Evolutionary conservation across 2,797 vertebrate genomes (phyloP).

Genomic region (Simalia tracyae): DNA sequence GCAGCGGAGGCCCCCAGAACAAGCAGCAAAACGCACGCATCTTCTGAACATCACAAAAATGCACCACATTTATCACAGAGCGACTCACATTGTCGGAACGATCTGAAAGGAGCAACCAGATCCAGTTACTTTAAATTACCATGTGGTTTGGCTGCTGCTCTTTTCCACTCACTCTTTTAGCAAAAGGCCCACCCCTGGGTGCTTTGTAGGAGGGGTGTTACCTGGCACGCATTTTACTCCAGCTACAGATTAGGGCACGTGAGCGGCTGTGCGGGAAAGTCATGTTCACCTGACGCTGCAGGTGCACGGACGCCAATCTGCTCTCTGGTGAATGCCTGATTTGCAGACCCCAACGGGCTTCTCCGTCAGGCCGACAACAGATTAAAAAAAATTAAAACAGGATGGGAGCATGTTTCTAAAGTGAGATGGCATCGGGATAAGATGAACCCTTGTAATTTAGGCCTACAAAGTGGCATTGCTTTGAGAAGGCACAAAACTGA

Average conservation of each 20-base stretch:
- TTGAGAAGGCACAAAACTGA: accelerated
- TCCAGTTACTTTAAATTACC: neutral
- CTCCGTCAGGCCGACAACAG: constrained; percentile 25
- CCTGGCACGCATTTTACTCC: neutral
- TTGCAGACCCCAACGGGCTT: constrained; percentile 32
- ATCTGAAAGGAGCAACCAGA: neutral
- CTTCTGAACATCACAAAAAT: neutral
- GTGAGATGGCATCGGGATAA: constrained; percentile 3
- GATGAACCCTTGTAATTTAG: neutral
- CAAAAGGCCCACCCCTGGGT: neutral
- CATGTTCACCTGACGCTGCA: constrained; percentile 18
- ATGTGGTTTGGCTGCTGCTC: neutral
- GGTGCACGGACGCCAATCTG: accelerated
- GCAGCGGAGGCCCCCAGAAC: neutral
- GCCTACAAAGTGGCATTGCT: accelerated
- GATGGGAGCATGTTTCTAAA: constrained; percentile 44
- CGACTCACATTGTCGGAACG: neutral
- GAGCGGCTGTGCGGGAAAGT: constrained; percentile 34
- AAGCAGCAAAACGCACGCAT: neutral
- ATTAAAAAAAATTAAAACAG: constrained; percentile 51
- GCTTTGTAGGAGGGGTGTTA: neutral
- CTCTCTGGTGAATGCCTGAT: constrained; percentile 7
- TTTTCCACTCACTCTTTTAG: too few species aligned
- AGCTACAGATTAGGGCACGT: neutral
- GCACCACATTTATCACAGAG: neutral